Evolutionary conservation across 1,140 invertebrate species (phyloP), one percentile per base, ranked within the genome.

Genomic region (Eurosta solidaginis): DNA sequence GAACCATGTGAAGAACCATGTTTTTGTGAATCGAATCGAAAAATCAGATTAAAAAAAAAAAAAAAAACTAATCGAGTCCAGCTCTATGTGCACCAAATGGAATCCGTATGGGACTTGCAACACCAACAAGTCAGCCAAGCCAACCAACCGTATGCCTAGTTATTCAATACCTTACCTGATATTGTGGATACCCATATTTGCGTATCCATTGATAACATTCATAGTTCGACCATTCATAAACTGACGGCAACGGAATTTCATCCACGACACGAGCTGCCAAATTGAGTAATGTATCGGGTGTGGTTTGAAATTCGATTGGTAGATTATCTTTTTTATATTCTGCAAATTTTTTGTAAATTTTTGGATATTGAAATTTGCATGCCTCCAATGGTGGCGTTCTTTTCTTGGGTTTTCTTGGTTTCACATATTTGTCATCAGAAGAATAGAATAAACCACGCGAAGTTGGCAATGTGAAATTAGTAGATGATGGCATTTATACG

Each of bases 171-270:
- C 77, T 40, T 54, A 85, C 84, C 82, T 84, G 83, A 76, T 85
- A 85, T 49, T 84, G 81, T 10, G 83, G 82, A 80, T 85, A 85
- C 0, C 84, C 84, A 1, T 85, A 83, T 17, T 81, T 78, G 6
- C 79, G 79, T 49, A 85, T 68, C 84, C 84, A 85, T 29, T 81
- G 78, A 42, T 79, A 78, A 2, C 86, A 83, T 75, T 85, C 84
- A 25, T 79, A 77, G 6, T 83, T 86, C 42, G 73, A 83, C 84
- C 84, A 85, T 59, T 83, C 86, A 17, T 85, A 86, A 36, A 84
- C 83, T 47, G 83, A 80, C 0, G 80, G 81, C 12, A 82, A 79
- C 6, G 78, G 82, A 40, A 85, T 83, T 27, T 80, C 80, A 73
- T 85, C 84, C 25, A 85, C 83, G 0, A 83, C 79, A n/a, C 79